Evolutionary conservation across 2,797 vertebrate genomes (phyloP).

Genomic region (Onychomys leucogaster): DNA sequence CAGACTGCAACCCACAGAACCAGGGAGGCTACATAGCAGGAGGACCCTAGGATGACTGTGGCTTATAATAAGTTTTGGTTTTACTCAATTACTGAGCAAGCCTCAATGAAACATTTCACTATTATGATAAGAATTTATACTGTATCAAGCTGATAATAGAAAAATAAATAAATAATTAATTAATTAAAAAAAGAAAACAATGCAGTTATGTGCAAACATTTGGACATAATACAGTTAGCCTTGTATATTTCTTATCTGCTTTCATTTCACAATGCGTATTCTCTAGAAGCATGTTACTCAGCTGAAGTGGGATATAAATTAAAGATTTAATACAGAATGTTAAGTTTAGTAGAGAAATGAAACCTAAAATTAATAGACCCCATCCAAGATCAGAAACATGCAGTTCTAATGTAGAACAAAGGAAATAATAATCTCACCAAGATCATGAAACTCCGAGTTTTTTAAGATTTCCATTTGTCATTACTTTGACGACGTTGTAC

Average conservation of each 20-base stretch:
- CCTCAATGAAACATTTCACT: no score
- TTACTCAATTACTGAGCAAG: no score
- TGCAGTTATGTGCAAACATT: background rate
- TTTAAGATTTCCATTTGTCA: no score
- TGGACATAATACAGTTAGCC: no score
- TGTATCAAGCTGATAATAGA: no score
- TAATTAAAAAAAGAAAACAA: background rate
- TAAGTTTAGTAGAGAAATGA: background rate
- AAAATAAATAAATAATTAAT: no score
- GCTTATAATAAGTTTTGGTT: no score
- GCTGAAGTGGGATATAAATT: background rate
- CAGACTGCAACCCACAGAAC: no score
- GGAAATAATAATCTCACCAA: background rate
- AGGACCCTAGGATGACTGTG: no score
- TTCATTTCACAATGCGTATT: background rate
- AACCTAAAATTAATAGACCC: background rate
- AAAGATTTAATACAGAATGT: background rate
- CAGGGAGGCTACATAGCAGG: no score
- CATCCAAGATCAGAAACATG: background rate
- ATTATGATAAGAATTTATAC: no score
- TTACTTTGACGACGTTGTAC: background rate
- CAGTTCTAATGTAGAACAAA: background rate
- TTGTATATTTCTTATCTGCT: background rate
- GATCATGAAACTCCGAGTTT: background rate
- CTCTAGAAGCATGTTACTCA: background rate